These are phyloP conservation scores for Rhineura floridana DNA, from an alignment of 2,113 vertebrate species.

Conservation along the genomic window DNA sequence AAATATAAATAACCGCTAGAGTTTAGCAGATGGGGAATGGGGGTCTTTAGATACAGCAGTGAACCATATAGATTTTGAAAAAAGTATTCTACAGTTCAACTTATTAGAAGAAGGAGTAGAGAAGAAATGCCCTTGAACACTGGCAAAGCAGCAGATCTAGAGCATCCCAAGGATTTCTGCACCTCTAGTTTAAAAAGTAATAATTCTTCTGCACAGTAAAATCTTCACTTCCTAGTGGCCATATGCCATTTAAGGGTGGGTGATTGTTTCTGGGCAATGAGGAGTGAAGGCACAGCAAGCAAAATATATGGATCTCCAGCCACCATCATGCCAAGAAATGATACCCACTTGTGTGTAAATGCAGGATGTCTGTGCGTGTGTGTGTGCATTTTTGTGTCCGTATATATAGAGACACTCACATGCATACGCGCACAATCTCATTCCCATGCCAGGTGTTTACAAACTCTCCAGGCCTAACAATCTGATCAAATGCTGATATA, in stretches of 20 bases:
- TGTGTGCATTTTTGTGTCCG: not conserved
- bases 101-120: slow-evolving; percentile 12
- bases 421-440: not conserved
- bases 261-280: not conserved
- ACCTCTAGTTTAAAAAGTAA: slow-evolving; percentile 2
- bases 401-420: not conserved
- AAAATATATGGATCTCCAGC: not conserved
- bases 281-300: not conserved
- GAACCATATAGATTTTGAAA: slow-evolving; percentile 30
- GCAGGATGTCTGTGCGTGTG: not conserved
- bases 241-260: not conserved
- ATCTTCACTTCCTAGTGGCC: not conserved
- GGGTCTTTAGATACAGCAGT: slow-evolving; percentile 22
- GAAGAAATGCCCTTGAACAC: slow-evolving; percentile 26
- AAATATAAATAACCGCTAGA: not conserved
- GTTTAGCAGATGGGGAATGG: not conserved
- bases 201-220: not conserved
- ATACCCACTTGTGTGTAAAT: not conserved
- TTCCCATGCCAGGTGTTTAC: not conserved
- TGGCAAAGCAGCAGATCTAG: not conserved
- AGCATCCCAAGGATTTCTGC: not conserved
- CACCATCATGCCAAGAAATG: not conserved
- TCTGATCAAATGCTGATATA: not conserved
- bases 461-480: slow-evolving; percentile 42
- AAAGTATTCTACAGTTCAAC: not conserved